A percentile compares a stretch with the other conserved stretches of the same genome.
Evolutionary conservation across 2,888 invertebrate genomes (phyloP).

Genomic region (Phyllotreta cruciferae): DNA sequence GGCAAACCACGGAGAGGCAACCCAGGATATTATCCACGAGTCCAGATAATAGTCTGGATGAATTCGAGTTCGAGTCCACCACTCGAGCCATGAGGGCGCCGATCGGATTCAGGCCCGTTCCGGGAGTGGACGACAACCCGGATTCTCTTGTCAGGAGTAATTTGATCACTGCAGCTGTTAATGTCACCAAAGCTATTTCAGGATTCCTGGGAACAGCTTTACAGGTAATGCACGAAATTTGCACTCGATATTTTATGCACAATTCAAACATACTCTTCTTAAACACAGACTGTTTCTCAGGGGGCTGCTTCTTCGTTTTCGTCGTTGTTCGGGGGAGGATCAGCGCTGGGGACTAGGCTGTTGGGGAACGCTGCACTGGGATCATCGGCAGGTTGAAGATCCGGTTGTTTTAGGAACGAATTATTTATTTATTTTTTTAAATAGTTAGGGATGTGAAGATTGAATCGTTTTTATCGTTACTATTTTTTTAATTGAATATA

Average conservation of each 20-base stretch:
- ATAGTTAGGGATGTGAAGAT: neutral
- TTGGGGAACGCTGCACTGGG: conserved; percentile 36
- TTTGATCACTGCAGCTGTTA: conserved; percentile 76
- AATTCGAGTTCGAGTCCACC: conserved; percentile 37
- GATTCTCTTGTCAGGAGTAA: conserved; percentile 59
- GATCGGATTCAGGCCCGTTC: conserved; percentile 55
- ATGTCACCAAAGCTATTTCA: conserved; percentile 79
- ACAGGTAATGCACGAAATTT: conserved; percentile 65
- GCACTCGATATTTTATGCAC: conserved; percentile 2
- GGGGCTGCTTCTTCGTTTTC: conserved; percentile 77
- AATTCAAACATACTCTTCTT: conserved; percentile 2
- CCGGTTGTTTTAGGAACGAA: conserved; percentile 13
- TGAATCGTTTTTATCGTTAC: conserved; percentile 7
- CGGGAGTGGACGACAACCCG: conserved; percentile 52
- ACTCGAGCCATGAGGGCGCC: conserved; percentile 48
- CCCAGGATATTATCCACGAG: conserved; percentile 43
- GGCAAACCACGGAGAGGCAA: conserved; percentile 35
- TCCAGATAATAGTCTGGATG: conserved; percentile 42
- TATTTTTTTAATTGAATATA: no score
- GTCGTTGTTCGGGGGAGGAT: conserved; percentile 68
- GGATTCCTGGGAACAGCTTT: conserved; percentile 80
- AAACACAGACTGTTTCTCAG: conserved; percentile 59
- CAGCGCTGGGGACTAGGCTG: conserved; percentile 59
- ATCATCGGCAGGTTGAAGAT: conserved; percentile 38
- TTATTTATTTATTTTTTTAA: conserved; percentile 27